A percentile compares a stretch with the other conserved stretches of the same genome.
Evolutionary conservation across 2,888 invertebrate species (phyloP).

Genomic region (Drosophila buzzatii): DNA sequence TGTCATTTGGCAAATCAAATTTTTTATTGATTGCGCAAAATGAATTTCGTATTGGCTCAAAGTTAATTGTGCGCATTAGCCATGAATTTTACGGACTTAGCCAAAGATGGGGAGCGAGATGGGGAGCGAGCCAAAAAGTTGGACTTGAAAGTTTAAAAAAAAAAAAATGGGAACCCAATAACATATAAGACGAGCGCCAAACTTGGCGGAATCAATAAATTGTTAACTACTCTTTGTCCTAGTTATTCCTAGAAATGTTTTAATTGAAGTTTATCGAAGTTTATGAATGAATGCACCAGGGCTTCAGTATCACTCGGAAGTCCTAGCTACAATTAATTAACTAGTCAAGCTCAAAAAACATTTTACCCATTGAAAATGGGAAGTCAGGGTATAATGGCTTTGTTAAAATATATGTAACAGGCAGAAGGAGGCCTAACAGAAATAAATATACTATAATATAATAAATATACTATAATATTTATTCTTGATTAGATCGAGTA

Average conservation of each 20-base stretch:
- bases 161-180: neutral
- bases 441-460: no score
- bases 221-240: constrained; percentile 3
- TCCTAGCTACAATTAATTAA: constrained; percentile 1
- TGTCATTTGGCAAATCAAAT: constrained; percentile 25
- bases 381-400: neutral
- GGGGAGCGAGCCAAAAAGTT: constrained; percentile 8
- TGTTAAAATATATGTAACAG: neutral
- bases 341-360: neutral
- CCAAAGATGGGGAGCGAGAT: neutral
- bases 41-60: constrained; percentile 20
- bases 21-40: constrained; percentile 6
- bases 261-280: neutral
- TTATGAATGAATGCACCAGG: neutral
- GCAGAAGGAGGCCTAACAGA: neutral
- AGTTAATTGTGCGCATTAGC: constrained; percentile 39
- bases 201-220: constrained; percentile 22
- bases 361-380: neutral
- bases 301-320: neutral
- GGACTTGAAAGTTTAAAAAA: constrained; percentile 2
- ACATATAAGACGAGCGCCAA: constrained; percentile 16
- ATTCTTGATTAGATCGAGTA: neutral
- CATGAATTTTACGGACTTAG: neutral
- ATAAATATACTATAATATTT: no score
- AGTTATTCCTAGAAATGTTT: neutral